Conservation (phyloP, 2,113 vertebrate species). For the Scopus umbretta region DNA sequence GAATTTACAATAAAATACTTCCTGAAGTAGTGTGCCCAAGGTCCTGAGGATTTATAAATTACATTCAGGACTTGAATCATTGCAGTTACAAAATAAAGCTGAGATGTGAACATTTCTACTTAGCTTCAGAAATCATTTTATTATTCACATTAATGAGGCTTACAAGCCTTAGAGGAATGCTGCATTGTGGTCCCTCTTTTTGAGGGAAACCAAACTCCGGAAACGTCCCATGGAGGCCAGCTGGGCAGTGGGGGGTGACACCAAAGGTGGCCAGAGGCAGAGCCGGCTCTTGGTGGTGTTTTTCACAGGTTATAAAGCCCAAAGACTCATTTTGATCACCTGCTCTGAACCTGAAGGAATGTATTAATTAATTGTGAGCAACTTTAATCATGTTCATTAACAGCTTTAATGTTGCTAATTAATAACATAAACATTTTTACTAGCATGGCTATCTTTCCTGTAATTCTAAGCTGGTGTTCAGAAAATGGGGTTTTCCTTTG, state of each 20-base stretch:
- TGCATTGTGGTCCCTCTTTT: background rate
- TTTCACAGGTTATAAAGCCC: background rate
- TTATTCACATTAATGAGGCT: background rate
- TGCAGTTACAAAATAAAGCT: conserved; percentile 9
- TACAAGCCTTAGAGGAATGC: background rate
- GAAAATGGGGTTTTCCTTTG: background rate
- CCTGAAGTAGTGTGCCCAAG: background rate
- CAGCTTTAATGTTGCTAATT: conserved; percentile 9
- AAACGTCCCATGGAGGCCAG: background rate
- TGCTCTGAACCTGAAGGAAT: background rate
- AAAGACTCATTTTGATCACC: background rate
- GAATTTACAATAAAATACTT: conserved; percentile 20
- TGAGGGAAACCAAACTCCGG: background rate
- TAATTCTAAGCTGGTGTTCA: background rate
- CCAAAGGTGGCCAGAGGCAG: background rate
- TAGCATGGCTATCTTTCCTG: background rate
- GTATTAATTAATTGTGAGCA: conserved; percentile 24
- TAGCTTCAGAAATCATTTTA: background rate
- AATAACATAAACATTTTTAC: conserved; percentile 26
- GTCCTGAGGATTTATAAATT: conserved; percentile 45
- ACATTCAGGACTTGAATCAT: conserved; percentile 27
- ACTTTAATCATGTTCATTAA: conserved; percentile 30
- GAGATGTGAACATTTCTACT: background rate
- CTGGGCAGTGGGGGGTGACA: background rate
- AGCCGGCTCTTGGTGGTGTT: background rate